phyloP scores from a whole-genome alignment of 2,113 vertebrate species.

The Varanus komodoensis region DNA sequence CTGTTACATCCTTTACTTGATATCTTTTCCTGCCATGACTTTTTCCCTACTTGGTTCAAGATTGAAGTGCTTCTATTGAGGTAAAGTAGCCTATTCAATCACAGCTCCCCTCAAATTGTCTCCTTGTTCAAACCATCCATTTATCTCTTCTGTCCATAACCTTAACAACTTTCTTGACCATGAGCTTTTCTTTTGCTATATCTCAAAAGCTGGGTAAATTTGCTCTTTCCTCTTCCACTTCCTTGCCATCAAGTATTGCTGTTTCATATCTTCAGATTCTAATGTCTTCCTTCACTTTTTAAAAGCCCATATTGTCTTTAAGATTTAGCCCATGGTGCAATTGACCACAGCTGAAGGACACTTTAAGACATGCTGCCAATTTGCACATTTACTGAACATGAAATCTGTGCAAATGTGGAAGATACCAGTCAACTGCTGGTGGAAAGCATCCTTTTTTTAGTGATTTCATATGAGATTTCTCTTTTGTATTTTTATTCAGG shows the following conservation, averaged over 20 bases:
- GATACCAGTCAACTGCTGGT: not conserved
- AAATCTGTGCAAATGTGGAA: not conserved
- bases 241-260: not conserved
- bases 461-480: not conserved
- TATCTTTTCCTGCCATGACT: conserved; percentile 27
- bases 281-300: not conserved
- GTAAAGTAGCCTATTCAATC: conserved; percentile 36
- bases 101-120: conserved; percentile 35
- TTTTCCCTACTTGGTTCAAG: conserved; percentile 40
- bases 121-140: conserved; percentile 27
- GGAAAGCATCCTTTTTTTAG: not conserved
- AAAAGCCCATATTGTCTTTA: not conserved
- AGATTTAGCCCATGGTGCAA: not conserved
- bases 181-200: conserved; percentile 37
- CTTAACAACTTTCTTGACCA: conserved; percentile 39
- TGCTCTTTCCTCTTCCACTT: conserved; percentile 17
- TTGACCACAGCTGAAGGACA: not conserved
- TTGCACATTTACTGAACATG: not conserved
- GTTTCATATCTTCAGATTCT: not conserved
- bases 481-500: not conserved
- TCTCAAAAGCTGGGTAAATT: conserved; percentile 25
- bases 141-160: conserved; percentile 26
- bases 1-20: conserved; percentile 27
- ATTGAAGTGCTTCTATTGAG: conserved; percentile 37
- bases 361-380: not conserved